Conservation (phyloP, 2,888 invertebrate genomes). For the Monoplex corrugatus region DNA sequence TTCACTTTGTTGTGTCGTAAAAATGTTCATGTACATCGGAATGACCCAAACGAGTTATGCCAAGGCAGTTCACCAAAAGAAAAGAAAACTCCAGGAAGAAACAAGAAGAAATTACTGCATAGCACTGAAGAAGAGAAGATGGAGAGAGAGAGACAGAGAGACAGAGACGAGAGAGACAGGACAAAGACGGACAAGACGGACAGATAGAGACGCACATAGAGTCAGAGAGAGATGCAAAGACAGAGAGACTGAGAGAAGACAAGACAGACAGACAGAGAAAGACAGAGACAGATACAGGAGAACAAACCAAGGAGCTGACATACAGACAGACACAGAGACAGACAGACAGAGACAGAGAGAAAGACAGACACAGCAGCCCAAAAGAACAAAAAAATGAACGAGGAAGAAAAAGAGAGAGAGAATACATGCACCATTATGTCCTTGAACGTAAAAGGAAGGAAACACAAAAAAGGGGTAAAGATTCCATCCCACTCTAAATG, state of each 20-base stretch:
- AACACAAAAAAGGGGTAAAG: neutral
- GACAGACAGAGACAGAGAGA: too few relatives aligned
- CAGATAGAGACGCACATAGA: neutral
- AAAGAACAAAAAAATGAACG: neutral
- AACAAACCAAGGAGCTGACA: too few relatives aligned
- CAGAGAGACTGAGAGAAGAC: neutral
- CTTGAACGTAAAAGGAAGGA: neutral
- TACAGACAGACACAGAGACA: neutral
- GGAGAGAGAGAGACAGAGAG: too few relatives aligned
- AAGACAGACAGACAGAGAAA: neutral
- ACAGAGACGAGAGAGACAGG: too few relatives aligned
- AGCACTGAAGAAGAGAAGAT: too few relatives aligned
- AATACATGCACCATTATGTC: neutral
- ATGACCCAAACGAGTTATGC: too few relatives aligned
- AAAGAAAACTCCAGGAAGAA: too few relatives aligned
- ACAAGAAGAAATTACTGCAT: too few relatives aligned
- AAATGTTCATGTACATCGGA: too few relatives aligned
- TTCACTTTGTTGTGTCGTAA: too few relatives aligned
- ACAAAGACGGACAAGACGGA: neutral
- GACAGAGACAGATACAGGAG: neutral
- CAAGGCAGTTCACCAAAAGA: too few relatives aligned
- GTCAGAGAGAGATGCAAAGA: neutral
- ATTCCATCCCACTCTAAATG: too few relatives aligned
- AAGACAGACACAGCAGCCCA: neutral
- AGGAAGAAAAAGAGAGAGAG: neutral